A percentile compares a stretch with the other conserved stretches of the same genome.
phyloP scores from a whole-genome alignment of 2,888 invertebrate species.

The Standfussiana lucernea region DNA sequence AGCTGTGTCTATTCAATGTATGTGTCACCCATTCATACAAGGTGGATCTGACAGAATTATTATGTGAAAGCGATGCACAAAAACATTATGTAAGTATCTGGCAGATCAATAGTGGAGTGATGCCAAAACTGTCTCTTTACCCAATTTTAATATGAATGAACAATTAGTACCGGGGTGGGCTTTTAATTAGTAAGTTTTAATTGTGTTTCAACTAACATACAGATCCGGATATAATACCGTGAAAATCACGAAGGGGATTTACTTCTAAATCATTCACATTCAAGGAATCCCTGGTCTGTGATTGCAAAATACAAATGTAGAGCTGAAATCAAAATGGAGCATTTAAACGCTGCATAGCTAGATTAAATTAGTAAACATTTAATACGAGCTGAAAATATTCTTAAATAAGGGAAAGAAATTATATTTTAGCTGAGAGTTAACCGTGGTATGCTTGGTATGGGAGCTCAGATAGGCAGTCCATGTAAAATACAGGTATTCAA shows the following conservation, averaged over 20 bases:
- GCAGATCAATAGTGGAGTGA: background rate
- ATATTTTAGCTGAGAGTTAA: too few species aligned
- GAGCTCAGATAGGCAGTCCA: too few species aligned
- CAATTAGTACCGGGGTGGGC: background rate
- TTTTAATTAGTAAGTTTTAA: background rate
- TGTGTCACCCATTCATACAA: background rate
- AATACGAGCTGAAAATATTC: background rate
- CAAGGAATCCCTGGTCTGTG: background rate
- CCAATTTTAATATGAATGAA: background rate
- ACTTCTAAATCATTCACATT: background rate
- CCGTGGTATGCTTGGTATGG: too few species aligned
- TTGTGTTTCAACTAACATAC: background rate
- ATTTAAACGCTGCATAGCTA: background rate
- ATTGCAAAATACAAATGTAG: background rate
- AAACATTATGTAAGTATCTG: background rate
- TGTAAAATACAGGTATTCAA: too few species aligned
- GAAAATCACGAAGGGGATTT: background rate
- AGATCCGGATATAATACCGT: background rate
- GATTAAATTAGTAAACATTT: background rate
- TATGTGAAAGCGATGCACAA: background rate
- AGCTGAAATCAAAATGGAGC: background rate
- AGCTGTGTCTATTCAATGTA: background rate
- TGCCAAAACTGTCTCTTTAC: background rate
- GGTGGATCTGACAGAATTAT: background rate
- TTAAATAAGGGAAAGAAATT: background rate